Base-by-base conservation (phyloP, 1,140 invertebrate genomes). In the Parapsyche elsis region DNA sequence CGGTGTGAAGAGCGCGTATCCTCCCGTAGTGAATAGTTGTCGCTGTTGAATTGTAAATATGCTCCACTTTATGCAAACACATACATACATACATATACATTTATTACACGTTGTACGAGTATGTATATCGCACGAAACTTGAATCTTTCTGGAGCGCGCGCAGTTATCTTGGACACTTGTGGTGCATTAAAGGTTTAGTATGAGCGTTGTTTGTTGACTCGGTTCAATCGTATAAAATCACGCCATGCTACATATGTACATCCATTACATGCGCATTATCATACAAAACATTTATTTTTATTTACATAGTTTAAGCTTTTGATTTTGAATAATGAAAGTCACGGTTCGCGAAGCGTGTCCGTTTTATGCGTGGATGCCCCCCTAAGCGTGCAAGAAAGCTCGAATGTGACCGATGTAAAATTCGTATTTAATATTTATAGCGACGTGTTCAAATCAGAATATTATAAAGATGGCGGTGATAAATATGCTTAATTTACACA, bases 41-140 rank as follows among this genome's bases (percentile, higher is more conserved):
- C 73, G 73, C 5, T 57, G 73, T 75, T 75, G 73, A 75, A 75
- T 75, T 57, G 73, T 75, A 75, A 75, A 75, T 75, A 45, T 67
- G 64, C 21, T 67, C 9, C 21, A 23, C 64, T 67, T 67, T 67
- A 23, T 67, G 24, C 24, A 12, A 21, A 67, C 61, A 21, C 61
- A 4, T 26, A 9, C 10, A 26, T 45, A 14, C 16, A 45, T 21
- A 61, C 21, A 46, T 46, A 7, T 46, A n/a, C n/a, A n/a, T n/a
- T n/a, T n/a, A n/a, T n/a, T n/a, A n/a, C n/a, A n/a, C n/a, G 45
- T 46, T 24, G 26, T 44, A 71, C 30, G 12, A 67, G 2, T 73
- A 21, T 46, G 71, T 46, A 24, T 71, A n/a, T n/a, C n/a, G n/a
- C n/a, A n/a, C 16, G 16, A 61, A 61, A 53, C 24, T 71, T 19